Conservation (phyloP, 1,140 invertebrate species). For the Drosophila ficusphila region DNA sequence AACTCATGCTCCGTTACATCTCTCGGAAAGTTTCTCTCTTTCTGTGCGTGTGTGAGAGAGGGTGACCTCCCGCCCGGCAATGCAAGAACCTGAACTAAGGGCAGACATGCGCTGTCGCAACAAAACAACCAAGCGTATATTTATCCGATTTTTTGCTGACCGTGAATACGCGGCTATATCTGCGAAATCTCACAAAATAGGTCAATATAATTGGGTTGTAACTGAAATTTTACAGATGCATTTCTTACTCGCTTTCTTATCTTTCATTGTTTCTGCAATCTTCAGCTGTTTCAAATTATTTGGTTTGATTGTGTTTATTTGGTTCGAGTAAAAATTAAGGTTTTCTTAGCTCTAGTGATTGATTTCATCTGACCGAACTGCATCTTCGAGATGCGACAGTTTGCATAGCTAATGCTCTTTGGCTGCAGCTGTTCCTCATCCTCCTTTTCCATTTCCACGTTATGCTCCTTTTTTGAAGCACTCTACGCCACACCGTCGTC, state of each 20-base stretch:
- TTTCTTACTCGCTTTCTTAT: no score
- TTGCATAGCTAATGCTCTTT: constrained; percentile 15
- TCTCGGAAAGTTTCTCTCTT: neutral
- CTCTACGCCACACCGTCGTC: constrained; percentile 40
- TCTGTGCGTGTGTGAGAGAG: constrained; percentile 1
- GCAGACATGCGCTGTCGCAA: constrained; percentile 40
- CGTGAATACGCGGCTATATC: constrained; percentile 16
- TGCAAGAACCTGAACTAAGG: constrained; percentile 29
- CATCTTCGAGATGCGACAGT: constrained; percentile 65
- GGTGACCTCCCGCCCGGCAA: constrained; percentile 10
- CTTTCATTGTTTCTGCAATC: no score
- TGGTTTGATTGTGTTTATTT: constrained; percentile 64
- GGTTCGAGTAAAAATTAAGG: constrained; percentile 57
- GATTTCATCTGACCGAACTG: constrained; percentile 60
- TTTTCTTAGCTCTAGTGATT: constrained; percentile 62
- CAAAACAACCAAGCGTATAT: constrained; percentile 21
- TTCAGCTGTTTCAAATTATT: no score
- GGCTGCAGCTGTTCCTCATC: constrained; percentile 20
- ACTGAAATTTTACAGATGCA: no score
- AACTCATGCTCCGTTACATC: constrained; percentile 7
- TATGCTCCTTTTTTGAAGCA: constrained; percentile 1
- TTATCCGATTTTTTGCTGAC: constrained; percentile 38
- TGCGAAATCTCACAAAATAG: neutral
- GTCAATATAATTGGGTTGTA: neutral
- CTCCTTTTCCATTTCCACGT: neutral